Evolutionary conservation across 2,797 vertebrate genomes (phyloP).

Genomic region (Botia almorhae): DNA sequence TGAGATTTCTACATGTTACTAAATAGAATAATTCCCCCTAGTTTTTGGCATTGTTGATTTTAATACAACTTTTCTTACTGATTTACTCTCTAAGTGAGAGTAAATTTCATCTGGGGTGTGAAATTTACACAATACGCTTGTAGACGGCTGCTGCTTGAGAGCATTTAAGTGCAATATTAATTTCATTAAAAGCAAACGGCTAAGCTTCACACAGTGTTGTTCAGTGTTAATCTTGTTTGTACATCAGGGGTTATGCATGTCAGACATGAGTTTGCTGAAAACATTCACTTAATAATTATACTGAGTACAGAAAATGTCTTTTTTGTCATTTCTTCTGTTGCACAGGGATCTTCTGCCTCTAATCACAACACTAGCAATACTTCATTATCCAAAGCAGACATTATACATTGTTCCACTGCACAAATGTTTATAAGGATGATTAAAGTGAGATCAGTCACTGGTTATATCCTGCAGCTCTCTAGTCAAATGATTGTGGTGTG

Average conservation of each 20-base stretch:
- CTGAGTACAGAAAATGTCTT: slow-evolving; percentile 40
- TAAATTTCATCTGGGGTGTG: slow-evolving; percentile 73
- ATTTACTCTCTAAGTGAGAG: slow-evolving; percentile 82
- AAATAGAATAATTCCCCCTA: slow-evolving; percentile 93
- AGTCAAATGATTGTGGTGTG: slow-evolving; percentile 36
- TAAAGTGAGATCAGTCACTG: slow-evolving; percentile 27
- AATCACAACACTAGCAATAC: slow-evolving; percentile 40
- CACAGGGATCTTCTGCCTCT: slow-evolving; percentile 5
- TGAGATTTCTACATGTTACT: slow-evolving; percentile 86
- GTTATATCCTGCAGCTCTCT: slow-evolving; percentile 24
- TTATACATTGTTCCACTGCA: slow-evolving; percentile 26
- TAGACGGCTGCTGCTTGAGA: slow-evolving; percentile 82
- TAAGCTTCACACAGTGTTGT: slow-evolving; percentile 87
- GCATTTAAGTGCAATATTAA: slow-evolving; percentile 93
- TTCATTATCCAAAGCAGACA: slow-evolving; percentile 24
- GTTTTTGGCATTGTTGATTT: slow-evolving; percentile 84
- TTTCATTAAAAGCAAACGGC: slow-evolving; percentile 81
- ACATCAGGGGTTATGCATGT: slow-evolving; percentile 89
- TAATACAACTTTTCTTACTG: slow-evolving; percentile 84
- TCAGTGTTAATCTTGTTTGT: slow-evolving; percentile 86
- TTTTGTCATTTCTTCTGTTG: slow-evolving; percentile 26
- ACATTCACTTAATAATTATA: slow-evolving; percentile 19
- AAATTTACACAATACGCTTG: no score
- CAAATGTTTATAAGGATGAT: slow-evolving; percentile 28
- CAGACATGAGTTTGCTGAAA: slow-evolving; percentile 70